Conservation (phyloP, 2,888 invertebrate genomes). For the Coleophora flavipennella region DNA sequence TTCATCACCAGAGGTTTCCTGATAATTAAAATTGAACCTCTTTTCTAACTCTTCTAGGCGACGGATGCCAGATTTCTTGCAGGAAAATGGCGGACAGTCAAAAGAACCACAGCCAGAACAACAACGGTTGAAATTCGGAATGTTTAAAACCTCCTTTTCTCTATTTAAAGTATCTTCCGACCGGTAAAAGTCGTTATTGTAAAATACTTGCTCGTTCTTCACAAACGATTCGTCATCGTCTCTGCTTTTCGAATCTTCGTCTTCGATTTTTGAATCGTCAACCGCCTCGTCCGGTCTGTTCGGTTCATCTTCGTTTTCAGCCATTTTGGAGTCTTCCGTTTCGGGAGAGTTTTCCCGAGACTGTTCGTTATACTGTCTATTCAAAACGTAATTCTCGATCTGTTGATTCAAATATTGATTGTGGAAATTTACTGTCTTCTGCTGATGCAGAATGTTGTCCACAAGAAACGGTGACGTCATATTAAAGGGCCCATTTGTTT, state of each 20-base stretch:
- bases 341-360: slow-evolving; percentile 57
- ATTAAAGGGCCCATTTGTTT: slow-evolving; percentile 48
- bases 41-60: slow-evolving; percentile 59
- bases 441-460: slow-evolving; percentile 75
- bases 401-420: slow-evolving; percentile 71
- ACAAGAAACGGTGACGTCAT: slow-evolving; percentile 75
- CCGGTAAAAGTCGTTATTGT: slow-evolving; percentile 44
- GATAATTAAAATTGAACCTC: slow-evolving; percentile 51
- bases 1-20: slow-evolving; percentile 57
- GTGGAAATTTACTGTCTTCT: slow-evolving; percentile 61
- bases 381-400: slow-evolving; percentile 51
- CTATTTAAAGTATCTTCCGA: slow-evolving; percentile 26
- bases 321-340: slow-evolving; percentile 39
- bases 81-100: slow-evolving; percentile 68
- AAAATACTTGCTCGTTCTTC: slow-evolving; percentile 46
- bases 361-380: slow-evolving; percentile 40
- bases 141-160: slow-evolving; percentile 56
- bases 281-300: slow-evolving; percentile 31
- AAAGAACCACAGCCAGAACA: slow-evolving; percentile 71
- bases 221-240: slow-evolving; percentile 43
- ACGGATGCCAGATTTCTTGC: slow-evolving; percentile 57
- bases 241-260: slow-evolving; percentile 52
- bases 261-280: slow-evolving; percentile 40
- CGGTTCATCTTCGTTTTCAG: slow-evolving; percentile 35
- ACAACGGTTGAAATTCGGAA: slow-evolving; percentile 48